Conservation (phyloP, 2,888 invertebrate species). For the Calameuta pallipes region DNA sequence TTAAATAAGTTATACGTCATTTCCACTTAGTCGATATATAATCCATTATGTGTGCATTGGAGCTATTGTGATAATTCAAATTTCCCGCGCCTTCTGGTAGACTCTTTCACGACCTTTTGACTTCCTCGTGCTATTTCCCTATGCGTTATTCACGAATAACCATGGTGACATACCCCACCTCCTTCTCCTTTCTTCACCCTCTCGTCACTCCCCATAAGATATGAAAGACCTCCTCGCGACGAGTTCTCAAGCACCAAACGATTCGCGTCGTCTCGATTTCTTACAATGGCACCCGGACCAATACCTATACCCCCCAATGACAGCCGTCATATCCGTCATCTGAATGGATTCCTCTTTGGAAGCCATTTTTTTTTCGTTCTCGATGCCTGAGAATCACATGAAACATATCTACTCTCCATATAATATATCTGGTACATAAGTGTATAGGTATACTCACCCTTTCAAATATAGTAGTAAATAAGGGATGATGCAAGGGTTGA, state of each 20-base stretch:
- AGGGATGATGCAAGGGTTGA: background rate
- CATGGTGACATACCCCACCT: background rate
- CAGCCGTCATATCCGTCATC: background rate
- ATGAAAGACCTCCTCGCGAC: background rate
- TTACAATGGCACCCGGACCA: background rate
- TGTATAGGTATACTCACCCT: background rate
- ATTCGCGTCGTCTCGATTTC: background rate
- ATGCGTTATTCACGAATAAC: background rate
- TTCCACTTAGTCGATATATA: background rate
- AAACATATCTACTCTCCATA: background rate
- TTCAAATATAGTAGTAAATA: background rate
- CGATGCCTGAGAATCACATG: background rate
- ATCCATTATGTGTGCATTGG: background rate
- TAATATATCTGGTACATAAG: background rate
- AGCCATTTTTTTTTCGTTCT: background rate
- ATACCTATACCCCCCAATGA: background rate
- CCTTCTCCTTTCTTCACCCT: background rate
- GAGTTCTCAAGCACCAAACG: background rate
- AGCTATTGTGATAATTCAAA: background rate
- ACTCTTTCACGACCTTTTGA: background rate
- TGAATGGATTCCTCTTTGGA: background rate
- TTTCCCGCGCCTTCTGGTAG: background rate
- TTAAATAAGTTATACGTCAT: background rate
- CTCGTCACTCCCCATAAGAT: background rate
- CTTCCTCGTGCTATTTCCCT: background rate